Conservation (phyloP, 2,888 invertebrate genomes). For the Pyrochroa serraticornis region DNA sequence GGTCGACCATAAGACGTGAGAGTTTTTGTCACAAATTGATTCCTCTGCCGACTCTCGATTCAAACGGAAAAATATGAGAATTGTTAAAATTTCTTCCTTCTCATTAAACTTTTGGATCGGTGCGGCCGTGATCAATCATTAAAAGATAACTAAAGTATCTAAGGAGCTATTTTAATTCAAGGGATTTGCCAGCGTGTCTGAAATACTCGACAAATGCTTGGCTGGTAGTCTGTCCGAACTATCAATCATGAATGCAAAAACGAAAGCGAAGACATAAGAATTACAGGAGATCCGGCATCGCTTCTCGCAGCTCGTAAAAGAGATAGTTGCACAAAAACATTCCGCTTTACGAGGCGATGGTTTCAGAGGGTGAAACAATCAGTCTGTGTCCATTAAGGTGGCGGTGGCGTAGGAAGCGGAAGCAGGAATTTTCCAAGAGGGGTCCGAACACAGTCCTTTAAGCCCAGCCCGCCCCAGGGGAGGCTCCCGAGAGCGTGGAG, state of each 20-base stretch:
- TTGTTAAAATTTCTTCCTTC: too few relatives aligned
- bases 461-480: conserved; percentile 35
- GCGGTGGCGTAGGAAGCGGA: conserved; percentile 35
- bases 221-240: background rate
- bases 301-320: conserved; percentile 41
- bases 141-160: too few relatives aligned
- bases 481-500: conserved; percentile 30
- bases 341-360: conserved; percentile 38
- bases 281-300: conserved; percentile 36
- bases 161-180: too few relatives aligned
- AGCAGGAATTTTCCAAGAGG: conserved; percentile 37
- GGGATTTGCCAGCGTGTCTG: too few relatives aligned
- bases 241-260: conserved; percentile 36
- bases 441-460: conserved; percentile 38
- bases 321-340: conserved; percentile 37
- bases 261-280: conserved; percentile 32
- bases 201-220: too few relatives aligned
- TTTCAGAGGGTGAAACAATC: conserved; percentile 43
- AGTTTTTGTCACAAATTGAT: too few relatives aligned
- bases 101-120: too few relatives aligned
- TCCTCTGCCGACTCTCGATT: too few relatives aligned
- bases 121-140: too few relatives aligned
- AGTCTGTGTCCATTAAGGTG: conserved; percentile 43
- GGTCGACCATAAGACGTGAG: too few relatives aligned
- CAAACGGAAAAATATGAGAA: too few relatives aligned